Base-by-base conservation (phyloP, 1,140 invertebrate genomes). In the Xylocopa sonorina region DNA sequence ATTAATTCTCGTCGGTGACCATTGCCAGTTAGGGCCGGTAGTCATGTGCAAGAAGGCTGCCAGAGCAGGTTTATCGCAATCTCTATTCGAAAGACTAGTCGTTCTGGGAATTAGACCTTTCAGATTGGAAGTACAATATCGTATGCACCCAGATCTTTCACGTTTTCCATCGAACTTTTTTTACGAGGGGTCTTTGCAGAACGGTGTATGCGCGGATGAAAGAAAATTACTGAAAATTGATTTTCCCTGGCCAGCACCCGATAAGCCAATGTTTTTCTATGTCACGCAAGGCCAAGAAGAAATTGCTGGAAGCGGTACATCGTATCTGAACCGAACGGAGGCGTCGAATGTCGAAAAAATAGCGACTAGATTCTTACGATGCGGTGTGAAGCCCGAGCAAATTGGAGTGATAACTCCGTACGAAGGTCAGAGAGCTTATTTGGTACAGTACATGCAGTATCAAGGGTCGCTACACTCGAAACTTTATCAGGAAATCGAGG, bases 321-420 rank as follows among this genome's bases (percentile, higher is more conserved):
- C 99, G 1, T 99, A 99, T 91, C 93, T 99, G 14, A 99, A 99
- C 92, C 95, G 99, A 80, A 99, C 99, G 0, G 99, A 99, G 93
- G 99, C 99, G 0, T 96, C 98, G 0, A 99, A 99, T 91, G 99
- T 99, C 1, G 99, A 99, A 91, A 99, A 99, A 91, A 96, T 99
- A 51, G 97, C 98, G 0, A 99, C 98, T 0, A 94, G 97, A 55
- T 99, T 99, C 87, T 92, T 99, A 9, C 96, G 98, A 86, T 97
- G 97, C 14, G 99, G 99, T 7, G 96, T 99, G 0, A 97, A 98
- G 87, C 99, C 99, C 0, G 98, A 99, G 86, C 99, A 99, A 91
- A 99, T 99, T 74, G 99, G 99, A n/a, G 98, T 99, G 38, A 99
- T 99, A 57, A 99, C 99, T 0, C 99, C 99, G 0, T 99, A 99